These are phyloP conservation scores for Meloe dianella DNA, from an alignment of 2,888 invertebrate genomes.

Conservation along the genomic window DNA sequence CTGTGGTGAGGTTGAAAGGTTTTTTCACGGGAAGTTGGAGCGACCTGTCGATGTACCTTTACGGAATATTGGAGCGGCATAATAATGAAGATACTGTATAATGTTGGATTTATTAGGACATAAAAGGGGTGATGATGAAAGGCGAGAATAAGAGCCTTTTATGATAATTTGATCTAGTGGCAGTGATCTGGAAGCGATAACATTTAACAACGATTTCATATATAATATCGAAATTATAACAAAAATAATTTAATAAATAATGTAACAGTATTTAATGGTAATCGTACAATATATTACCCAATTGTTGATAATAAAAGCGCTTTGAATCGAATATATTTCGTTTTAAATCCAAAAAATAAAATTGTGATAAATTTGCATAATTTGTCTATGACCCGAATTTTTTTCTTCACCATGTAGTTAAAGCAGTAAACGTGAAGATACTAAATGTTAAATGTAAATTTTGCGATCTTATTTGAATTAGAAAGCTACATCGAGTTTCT, in stretches of 20 bases:
- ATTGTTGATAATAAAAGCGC: not conserved
- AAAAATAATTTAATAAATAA: not conserved
- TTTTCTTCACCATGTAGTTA: not conserved
- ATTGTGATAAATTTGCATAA: not conserved
- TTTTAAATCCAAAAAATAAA: not conserved
- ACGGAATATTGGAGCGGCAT: slow-evolving; percentile 29
- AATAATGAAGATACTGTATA: slow-evolving; percentile 28
- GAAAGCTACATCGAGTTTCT: not conserved
- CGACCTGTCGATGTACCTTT: slow-evolving; percentile 25
- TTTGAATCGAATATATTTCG: not conserved
- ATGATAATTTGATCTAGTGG: slow-evolving; percentile 2
- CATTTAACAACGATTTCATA: not conserved
- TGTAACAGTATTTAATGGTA: not conserved
- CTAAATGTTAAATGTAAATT: not conserved
- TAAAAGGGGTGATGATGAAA: slow-evolving; percentile 23
- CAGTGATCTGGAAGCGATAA: not conserved
- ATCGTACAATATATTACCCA: no score
- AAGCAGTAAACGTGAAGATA: not conserved
- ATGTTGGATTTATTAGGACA: slow-evolving; percentile 27
- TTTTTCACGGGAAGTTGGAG: slow-evolving; percentile 19
- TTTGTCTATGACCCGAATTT: not conserved
- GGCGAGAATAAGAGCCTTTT: slow-evolving; percentile 5
- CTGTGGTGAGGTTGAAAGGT: not conserved
- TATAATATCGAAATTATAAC: not conserved
- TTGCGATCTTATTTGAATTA: slow-evolving; percentile 10